Evolutionary conservation across 2,113 vertebrate genomes (phyloP), one percentile per base, ranked within the genome.

Genomic region (Hydrochoerus hydrochaeris): DNA sequence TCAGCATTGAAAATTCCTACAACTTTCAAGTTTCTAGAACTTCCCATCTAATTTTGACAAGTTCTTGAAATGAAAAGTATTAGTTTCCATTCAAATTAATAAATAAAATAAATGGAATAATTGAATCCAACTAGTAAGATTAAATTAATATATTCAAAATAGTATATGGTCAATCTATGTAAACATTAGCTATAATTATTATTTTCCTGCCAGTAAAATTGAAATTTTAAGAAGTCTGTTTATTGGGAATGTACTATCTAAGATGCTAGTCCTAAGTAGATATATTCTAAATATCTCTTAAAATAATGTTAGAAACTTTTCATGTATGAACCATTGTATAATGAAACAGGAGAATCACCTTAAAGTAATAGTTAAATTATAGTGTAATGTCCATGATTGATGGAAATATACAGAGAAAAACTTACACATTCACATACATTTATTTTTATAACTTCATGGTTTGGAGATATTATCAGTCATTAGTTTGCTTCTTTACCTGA

Each of bases 291-390:
- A 52, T 88, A 26, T 73, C 73, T 57, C 12, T 7, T 6, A 88
- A 80, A 96, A 71, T 83, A 57, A 75, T 84, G 0, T 17, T 62
- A n/a, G 57, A 35, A 32, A 4, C 0, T 8, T 52, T 90, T 49
- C 17, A 71, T 63, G 0, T 7, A n/a, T 5, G 30, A 5, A 6
- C 8, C 5, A 9, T 1, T 54, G 0, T 44, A 2, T 38, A 87
- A 17, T 81, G 24, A 84, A 84, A 41, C 26, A 82, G 54, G 11
- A 52, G 5, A 54, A 24, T 46, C 32, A 24, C 12, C 35, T 80
- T 71, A 1, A 38, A 80, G 2, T 6, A 67, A 63, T 32, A 10
- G 4, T 26, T 88, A 69, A 28, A 65, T 63, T 73, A 5, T 85
- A 19, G 32, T 17, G 69, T 49, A 67, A 73, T 86, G 85, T 82